These are phyloP conservation scores for Hylomyscus alleni DNA, from an alignment of 2,797 vertebrate species.

Conservation along the genomic window DNA sequence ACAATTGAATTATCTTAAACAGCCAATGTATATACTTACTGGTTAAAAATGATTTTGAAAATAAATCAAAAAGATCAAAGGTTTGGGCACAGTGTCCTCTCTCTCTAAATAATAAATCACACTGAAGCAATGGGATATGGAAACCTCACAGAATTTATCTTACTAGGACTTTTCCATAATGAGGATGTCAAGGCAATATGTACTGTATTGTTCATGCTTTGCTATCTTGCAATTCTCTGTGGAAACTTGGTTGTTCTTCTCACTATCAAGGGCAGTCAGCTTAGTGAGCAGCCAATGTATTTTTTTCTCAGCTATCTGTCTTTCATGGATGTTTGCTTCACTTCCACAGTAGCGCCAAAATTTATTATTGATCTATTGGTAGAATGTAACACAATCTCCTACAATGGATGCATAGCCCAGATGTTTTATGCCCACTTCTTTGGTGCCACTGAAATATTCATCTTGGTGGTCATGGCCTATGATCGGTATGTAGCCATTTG, in stretches of 20 bases:
- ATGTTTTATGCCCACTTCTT: conserved; percentile 73
- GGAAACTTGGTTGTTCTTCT: conserved; percentile 82
- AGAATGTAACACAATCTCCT: conserved; percentile 31
- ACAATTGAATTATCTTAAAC: background rate
- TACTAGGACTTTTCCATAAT: conserved; percentile 66
- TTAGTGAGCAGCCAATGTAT: conserved; percentile 65
- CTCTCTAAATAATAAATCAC: background rate
- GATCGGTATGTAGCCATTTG: conserved; percentile 67
- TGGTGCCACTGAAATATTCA: conserved; percentile 67
- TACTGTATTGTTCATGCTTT: conserved; percentile 62
- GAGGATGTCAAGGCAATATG: background rate
- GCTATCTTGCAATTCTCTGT: conserved; percentile 74
- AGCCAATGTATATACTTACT: background rate
- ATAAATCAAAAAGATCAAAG: background rate
- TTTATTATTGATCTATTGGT: conserved; percentile 43
- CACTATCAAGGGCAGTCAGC: conserved; percentile 69
- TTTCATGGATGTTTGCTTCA: conserved; percentile 73
- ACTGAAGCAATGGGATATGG: background rate
- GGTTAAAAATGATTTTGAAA: background rate
- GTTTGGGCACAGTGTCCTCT: background rate
- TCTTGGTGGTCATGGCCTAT: conserved; percentile 64
- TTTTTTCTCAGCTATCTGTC: conserved; percentile 75
- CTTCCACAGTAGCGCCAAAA: conserved; percentile 68
- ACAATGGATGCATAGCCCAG: conserved; percentile 54
- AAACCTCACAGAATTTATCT: conserved; percentile 74